Evolutionary conservation across 2,888 invertebrate species (phyloP).

Genomic region (Drosophila mercatorum): DNA sequence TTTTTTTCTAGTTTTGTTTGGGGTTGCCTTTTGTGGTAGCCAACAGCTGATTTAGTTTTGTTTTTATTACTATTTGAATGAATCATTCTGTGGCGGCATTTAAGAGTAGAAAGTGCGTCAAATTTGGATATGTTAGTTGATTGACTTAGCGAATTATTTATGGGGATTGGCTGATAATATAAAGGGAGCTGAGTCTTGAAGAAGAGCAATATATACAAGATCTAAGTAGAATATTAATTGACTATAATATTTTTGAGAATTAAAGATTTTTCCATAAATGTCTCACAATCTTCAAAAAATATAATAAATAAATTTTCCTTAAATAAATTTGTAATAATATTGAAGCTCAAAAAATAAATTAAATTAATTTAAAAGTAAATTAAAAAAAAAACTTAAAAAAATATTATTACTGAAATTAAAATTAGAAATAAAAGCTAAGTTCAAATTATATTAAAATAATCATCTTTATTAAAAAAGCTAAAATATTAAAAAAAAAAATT

Average conservation of each 20-base stretch:
- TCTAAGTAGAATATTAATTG: neutral
- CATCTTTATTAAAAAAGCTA: too few species aligned
- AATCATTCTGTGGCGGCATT: constrained; percentile 28
- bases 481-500: too few species aligned
- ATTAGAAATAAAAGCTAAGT: too few species aligned
- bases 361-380: neutral
- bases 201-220: neutral
- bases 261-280: too few species aligned
- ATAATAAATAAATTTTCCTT: too few species aligned
- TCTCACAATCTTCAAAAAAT: too few species aligned
- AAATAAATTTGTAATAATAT: too few species aligned
- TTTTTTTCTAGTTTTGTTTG: constrained; percentile 11
- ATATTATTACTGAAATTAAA: neutral
- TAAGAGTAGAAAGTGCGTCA: constrained; percentile 6
- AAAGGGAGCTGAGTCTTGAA: neutral
- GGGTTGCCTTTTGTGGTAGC: constrained; percentile 46
- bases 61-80: constrained; percentile 25
- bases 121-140: constrained; percentile 1
- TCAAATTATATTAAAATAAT: too few species aligned
- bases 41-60: constrained; percentile 6
- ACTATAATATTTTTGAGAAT: too few species aligned
- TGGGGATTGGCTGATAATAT: too few species aligned
- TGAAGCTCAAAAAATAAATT: neutral
- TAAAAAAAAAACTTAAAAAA: too few species aligned
- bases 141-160: too few species aligned